Conservation (phyloP, 2,888 invertebrate species). For the Serripes groenlandicus region DNA sequence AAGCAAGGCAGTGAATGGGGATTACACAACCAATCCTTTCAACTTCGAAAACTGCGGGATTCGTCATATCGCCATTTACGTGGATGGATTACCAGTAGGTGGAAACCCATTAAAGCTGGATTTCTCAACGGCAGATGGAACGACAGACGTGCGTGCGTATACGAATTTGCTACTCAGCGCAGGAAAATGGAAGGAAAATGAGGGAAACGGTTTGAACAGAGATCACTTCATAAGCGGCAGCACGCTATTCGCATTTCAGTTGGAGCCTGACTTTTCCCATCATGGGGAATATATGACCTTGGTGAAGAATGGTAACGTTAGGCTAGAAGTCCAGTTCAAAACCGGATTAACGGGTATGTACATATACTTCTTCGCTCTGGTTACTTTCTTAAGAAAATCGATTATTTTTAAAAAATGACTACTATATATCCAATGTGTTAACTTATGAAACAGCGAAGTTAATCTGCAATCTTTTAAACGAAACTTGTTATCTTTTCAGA, state of each 20-base stretch:
- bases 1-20: slow-evolving; percentile 38
- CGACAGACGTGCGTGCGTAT: slow-evolving; percentile 24
- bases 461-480: no score
- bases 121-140: neutral
- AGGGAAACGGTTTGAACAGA: slow-evolving; percentile 34
- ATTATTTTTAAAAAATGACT: no score
- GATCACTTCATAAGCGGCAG: slow-evolving; percentile 42
- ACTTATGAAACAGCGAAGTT: no score
- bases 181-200: slow-evolving; percentile 43
- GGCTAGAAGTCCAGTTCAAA: slow-evolving; percentile 26
- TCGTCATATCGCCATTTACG: slow-evolving; percentile 48
- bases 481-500: slow-evolving; percentile 28
- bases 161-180: slow-evolving; percentile 33
- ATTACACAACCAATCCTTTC: slow-evolving; percentile 42
- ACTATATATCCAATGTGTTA: no score
- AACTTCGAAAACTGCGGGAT: slow-evolving; percentile 41
- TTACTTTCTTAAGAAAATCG: no score
- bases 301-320: slow-evolving; percentile 34
- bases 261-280: slow-evolving; percentile 35
- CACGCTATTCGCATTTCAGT: slow-evolving; percentile 46
- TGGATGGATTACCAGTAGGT: slow-evolving; percentile 47
- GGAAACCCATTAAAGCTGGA: slow-evolving; percentile 47
- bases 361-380: neutral
- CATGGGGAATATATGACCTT: slow-evolving; percentile 39
- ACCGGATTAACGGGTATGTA: slow-evolving; percentile 17